Conservation (phyloP, 2,888 invertebrate species). For the Colostygia pectinataria region DNA sequence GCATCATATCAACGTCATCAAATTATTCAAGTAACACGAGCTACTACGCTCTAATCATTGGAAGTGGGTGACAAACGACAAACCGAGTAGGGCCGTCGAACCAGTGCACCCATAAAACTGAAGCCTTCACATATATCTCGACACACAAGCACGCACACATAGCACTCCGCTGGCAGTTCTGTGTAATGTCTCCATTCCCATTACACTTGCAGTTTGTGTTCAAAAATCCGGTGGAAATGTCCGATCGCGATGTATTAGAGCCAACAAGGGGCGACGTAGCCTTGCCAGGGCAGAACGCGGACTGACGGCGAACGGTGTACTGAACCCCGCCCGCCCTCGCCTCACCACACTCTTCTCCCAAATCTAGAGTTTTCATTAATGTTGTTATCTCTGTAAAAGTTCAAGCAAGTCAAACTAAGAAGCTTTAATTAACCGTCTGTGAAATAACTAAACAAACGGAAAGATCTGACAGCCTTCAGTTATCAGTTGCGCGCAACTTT, state of each 20-base stretch:
- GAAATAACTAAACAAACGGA: conserved; percentile 67
- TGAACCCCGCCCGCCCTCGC: conserved; percentile 60
- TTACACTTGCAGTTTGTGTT: conserved; percentile 30
- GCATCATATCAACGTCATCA: conserved; percentile 52
- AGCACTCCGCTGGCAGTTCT: conserved; percentile 51
- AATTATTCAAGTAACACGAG: conserved; percentile 44
- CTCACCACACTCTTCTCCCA: conserved; percentile 66
- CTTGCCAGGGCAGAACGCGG: conserved; percentile 56
- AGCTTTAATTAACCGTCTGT: conserved; percentile 79
- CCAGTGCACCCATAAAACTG: conserved; percentile 72
- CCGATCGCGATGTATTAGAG: conserved; percentile 49
- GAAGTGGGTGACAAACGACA: conserved; percentile 67
- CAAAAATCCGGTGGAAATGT: conserved; percentile 44
- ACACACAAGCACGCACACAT: conserved; percentile 63
- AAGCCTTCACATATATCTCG: conserved; percentile 57
- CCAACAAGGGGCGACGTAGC: conserved; percentile 35
- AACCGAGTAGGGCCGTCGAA: conserved; percentile 58
- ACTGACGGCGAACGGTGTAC: conserved; percentile 59
- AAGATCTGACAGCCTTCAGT: conserved; percentile 49
- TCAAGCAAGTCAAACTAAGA: conserved; percentile 71
- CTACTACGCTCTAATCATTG: conserved; percentile 56
- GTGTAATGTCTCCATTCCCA: conserved; percentile 38
- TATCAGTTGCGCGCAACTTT: conserved; percentile 46
- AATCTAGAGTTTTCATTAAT: conserved; percentile 81
- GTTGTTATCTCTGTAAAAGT: conserved; percentile 80